Evolutionary conservation across 2,888 invertebrate genomes (phyloP).

Genomic region (Fissipunctia ypsillon): DNA sequence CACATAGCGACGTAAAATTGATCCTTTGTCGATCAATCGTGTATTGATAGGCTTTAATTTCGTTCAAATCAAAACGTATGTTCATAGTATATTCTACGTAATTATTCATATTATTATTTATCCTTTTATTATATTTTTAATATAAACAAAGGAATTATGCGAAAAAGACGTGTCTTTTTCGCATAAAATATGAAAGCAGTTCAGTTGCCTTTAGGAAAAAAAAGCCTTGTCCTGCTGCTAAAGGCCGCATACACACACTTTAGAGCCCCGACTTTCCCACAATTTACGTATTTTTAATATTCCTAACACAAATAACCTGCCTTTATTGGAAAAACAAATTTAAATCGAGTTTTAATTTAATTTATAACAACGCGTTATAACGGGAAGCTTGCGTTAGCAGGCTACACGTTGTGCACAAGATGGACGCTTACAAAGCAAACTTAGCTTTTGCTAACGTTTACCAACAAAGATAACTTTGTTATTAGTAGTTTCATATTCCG

Average conservation of each 20-base stretch:
- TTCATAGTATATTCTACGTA: too few species aligned
- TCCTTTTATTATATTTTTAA: background rate
- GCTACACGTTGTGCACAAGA: slow-evolving; percentile 47
- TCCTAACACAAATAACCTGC: too few species aligned
- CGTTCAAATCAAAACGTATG: background rate
- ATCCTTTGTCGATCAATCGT: background rate
- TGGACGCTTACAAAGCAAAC: slow-evolving; percentile 57
- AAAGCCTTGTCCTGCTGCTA: background rate
- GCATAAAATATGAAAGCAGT: background rate
- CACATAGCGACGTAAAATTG: slow-evolving; percentile 4
- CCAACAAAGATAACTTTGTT: slow-evolving; percentile 40
- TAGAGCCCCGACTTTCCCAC: background rate
- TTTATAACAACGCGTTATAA: slow-evolving; percentile 27
- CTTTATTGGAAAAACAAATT: slow-evolving; percentile 17
- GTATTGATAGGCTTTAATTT: slow-evolving; percentile 6
- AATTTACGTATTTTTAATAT: slow-evolving; percentile 8
- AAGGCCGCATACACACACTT: background rate
- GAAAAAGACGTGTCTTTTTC: background rate
- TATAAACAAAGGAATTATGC: background rate
- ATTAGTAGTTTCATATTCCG: slow-evolving; percentile 46
- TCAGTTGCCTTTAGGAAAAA: background rate
- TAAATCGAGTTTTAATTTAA: slow-evolving; percentile 54
- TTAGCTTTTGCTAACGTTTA: slow-evolving; percentile 47
- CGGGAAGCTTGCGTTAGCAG: slow-evolving; percentile 40
- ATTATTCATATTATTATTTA: background rate